Conservation (phyloP, 2,888 invertebrate genomes). For the Hyposoter dolosus region DNA sequence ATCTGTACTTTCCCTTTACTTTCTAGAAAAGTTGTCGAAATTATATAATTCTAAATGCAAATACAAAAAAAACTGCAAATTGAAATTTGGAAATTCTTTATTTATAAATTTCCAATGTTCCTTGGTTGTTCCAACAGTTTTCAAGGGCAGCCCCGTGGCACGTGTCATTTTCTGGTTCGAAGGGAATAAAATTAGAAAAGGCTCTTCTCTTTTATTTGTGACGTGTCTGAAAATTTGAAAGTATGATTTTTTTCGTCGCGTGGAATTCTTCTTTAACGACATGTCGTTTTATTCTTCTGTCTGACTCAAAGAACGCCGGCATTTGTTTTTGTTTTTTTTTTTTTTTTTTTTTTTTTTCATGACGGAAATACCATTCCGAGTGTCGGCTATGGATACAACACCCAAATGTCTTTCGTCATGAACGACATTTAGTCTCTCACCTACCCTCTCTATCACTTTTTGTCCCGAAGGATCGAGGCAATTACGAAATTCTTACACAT, state of each 20-base stretch:
- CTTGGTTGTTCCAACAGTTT: background rate
- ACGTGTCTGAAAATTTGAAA: background rate
- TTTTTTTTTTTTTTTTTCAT: slow-evolving; percentile 14
- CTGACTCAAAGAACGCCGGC: slow-evolving; percentile 3
- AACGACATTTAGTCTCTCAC: slow-evolving; percentile 18
- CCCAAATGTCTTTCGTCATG: slow-evolving; percentile 25
- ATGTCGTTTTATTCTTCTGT: background rate
- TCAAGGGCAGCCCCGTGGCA: background rate
- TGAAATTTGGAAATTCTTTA: no score
- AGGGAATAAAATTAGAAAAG: background rate
- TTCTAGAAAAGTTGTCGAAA: no score
- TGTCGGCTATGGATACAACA: slow-evolving; percentile 18
- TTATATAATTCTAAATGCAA: no score
- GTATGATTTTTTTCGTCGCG: background rate
- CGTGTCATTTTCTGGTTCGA: background rate
- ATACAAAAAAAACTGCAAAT: no score
- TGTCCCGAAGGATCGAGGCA: slow-evolving; percentile 3
- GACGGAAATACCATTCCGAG: slow-evolving; percentile 23
- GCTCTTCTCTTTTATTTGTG: background rate
- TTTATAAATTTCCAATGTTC: background rate
- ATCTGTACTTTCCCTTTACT: no score
- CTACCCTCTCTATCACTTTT: background rate
- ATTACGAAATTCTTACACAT: slow-evolving; percentile 37
- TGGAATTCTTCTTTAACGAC: background rate
- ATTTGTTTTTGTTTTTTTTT: background rate